Evolutionary conservation across 2,113 vertebrate genomes (phyloP), one percentile per base, ranked within the genome.

Genomic region (Tenebrosternarchus preto): DNA sequence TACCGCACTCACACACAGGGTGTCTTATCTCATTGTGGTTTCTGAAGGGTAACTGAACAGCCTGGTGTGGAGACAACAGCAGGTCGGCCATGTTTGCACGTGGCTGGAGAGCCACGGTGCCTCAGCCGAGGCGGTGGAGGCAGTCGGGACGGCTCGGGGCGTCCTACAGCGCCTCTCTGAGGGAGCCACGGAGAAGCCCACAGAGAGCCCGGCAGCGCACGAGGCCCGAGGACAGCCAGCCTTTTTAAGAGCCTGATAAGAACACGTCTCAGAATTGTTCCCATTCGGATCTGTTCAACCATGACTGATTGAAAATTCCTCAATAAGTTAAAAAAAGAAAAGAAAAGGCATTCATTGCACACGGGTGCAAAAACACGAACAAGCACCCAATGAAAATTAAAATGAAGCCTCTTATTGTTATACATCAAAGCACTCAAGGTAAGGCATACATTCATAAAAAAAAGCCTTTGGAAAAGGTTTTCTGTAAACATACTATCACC

Each of bases 261-360:
- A 68, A 68, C 39, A 33, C 39, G 31, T 68, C 36, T 68, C 64
- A 68, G 36, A 39, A n/a, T 68, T 36, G 20, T n/a, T 68, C 64
- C 33, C 33, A 68, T 68, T 68, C 17, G 33, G 31, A 12, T 68
- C 33, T 68, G 64, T 19, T 68, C 31, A 68, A 68, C 64, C 64
- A 39, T 68, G 64, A 39, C 64, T 68, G 64, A 68, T 68, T 68
- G 36, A 68, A 68, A 68, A 68, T 68, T 68, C 64, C 64, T 39
- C 64, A 39, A 68, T 68, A 68, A 68, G 64, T 68, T n/a, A 36
- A 68, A 36, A 68, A 68, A 68, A 46, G 11, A 46, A 50, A 50
- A 50, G 2, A 11, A 50, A 15, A 15, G 9, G 2, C 43, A 9
- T 50, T 50, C 43, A 50, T 50, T 50, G 43, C 43, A 50, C 39